A percentile compares a stretch with the other conserved stretches of the same genome.
phyloP scores from a whole-genome alignment of 2,797 vertebrate species.

The Myioborus miniatus region DNA sequence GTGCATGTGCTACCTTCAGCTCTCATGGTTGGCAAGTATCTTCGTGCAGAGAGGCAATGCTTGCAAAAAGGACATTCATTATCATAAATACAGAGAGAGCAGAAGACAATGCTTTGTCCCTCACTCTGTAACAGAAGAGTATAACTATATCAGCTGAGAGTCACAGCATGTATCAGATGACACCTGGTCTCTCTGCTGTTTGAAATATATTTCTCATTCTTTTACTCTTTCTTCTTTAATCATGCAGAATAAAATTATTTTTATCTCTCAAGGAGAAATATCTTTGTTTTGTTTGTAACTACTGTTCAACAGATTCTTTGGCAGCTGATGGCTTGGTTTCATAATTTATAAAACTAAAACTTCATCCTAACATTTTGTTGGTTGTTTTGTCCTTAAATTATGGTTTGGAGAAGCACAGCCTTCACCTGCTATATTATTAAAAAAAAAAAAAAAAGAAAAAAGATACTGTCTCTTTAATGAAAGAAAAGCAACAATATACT shows the following conservation, averaged over 20 bases:
- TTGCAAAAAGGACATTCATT: neutral
- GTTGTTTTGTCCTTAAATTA: neutral
- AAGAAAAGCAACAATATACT: constrained; percentile 62
- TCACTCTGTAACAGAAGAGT: neutral
- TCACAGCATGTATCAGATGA: neutral
- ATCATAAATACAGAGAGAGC: neutral
- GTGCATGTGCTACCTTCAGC: neutral
- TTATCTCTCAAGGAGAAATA: neutral
- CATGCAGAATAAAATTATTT: neutral
- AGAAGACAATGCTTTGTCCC: neutral
- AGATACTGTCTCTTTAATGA: constrained; percentile 69
- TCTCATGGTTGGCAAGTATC: neutral
- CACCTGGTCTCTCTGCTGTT: neutral
- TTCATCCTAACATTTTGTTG: neutral
- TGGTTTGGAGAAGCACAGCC: constrained; percentile 35
- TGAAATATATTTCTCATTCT: neutral
- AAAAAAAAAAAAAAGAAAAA: constrained; percentile 31
- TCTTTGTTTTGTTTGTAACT: constrained; percentile 14
- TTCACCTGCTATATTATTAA: constrained; percentile 8
- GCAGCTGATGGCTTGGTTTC: constrained; percentile 25
- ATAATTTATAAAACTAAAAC: neutral
- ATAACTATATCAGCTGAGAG: neutral
- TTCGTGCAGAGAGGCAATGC: neutral
- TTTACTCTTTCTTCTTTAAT: neutral
- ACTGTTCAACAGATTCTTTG: constrained; percentile 18